Conservation (phyloP, 2,888 invertebrate species). For the Catocala nupta region DNA sequence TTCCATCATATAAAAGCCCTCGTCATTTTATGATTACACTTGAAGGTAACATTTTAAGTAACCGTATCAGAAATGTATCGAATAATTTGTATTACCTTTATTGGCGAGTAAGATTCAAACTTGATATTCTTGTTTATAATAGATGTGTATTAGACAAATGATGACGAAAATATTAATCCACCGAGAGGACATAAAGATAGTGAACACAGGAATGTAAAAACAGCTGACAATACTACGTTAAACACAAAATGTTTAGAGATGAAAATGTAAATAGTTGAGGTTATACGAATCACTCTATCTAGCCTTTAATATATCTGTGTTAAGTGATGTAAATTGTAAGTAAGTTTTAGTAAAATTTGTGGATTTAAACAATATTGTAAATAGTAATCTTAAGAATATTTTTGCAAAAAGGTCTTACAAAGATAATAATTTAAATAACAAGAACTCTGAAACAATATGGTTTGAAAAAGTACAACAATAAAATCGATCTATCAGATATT, state of each 20-base stretch:
- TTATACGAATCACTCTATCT: constrained; percentile 83
- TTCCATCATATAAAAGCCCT: constrained; percentile 46
- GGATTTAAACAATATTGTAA: constrained; percentile 70
- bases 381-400: constrained; percentile 62
- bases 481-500: too few relatives aligned
- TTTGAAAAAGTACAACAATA: not conserved
- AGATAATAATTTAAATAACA: not conserved
- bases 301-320: constrained; percentile 69
- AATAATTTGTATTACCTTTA: constrained; percentile 49
- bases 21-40: constrained; percentile 44
- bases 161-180: constrained; percentile 55
- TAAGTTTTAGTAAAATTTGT: constrained; percentile 68
- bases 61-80: constrained; percentile 31
- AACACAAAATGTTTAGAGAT: constrained; percentile 75
- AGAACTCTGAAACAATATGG: too few relatives aligned
- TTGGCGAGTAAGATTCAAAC: constrained; percentile 50
- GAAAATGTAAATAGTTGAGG: constrained; percentile 71
- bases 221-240: constrained; percentile 86
- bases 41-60: constrained; percentile 30
- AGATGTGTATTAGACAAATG: constrained; percentile 57
- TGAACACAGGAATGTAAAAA: constrained; percentile 78
- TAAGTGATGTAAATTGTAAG: constrained; percentile 80
- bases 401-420: constrained; percentile 45
- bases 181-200: constrained; percentile 64
- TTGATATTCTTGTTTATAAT: constrained; percentile 53